phyloP scores from a whole-genome alignment of 2,797 vertebrate species.

The Centropyge bicolor region DNA sequence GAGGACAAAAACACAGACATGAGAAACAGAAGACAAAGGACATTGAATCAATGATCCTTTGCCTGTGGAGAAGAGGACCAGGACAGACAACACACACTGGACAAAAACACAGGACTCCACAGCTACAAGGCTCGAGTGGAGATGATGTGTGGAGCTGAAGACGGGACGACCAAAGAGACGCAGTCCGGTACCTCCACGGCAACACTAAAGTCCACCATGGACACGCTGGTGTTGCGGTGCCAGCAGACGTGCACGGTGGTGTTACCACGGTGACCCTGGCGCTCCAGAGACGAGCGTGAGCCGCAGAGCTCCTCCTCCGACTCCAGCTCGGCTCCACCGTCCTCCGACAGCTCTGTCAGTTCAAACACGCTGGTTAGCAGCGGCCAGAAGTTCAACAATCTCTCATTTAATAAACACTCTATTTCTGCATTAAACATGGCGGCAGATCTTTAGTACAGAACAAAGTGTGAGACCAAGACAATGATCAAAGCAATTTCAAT shows the following conservation, averaged over 20 bases:
- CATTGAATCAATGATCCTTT: slow-evolving; percentile 32
- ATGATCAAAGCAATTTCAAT: slow-evolving; percentile 43
- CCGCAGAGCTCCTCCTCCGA: slow-evolving; percentile 94
- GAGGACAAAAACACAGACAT: slow-evolving; percentile 37
- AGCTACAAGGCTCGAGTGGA: background rate
- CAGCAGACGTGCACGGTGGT: slow-evolving; percentile 96
- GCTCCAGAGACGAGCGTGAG: slow-evolving; percentile 93
- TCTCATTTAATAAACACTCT: background rate
- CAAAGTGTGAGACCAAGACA: slow-evolving; percentile 1
- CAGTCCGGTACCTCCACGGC: slow-evolving; percentile 91
- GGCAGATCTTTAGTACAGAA: background rate
- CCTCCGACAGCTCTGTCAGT: slow-evolving; percentile 89
- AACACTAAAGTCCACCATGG: slow-evolving; percentile 96
- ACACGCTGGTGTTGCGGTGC: slow-evolving; percentile 96
- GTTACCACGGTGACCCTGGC: slow-evolving; percentile 92
- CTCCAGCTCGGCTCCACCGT: slow-evolving; percentile 89
- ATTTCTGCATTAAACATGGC: background rate
- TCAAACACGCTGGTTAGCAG: background rate
- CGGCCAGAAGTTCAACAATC: too few relatives aligned
- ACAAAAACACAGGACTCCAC: slow-evolving; percentile 14
- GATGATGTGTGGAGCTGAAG: background rate
- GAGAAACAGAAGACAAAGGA: slow-evolving; percentile 40
- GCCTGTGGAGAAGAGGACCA: slow-evolving; percentile 8
- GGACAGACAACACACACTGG: background rate
- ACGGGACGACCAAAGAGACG: slow-evolving; percentile 16